These are phyloP conservation scores for Amphiura filiformis DNA, from an alignment of 35 echinoderm and acorn worm species.

Conservation along the genomic window DNA sequence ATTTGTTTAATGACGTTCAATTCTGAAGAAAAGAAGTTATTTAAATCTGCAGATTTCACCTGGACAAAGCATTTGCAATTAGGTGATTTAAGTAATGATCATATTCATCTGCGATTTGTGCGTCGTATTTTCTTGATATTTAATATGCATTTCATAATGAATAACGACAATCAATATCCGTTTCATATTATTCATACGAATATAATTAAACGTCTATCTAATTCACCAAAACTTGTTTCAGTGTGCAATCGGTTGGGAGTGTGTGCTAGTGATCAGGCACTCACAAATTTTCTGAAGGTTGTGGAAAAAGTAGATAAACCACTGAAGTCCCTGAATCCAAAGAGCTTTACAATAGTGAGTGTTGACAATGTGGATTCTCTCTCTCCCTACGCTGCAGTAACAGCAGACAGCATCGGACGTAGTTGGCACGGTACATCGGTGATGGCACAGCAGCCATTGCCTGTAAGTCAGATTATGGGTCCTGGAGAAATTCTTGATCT, in stretches of 20 bases:
- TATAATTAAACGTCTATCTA: conserved; percentile 40
- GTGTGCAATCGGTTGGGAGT: conserved; percentile 42
- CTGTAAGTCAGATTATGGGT: conserved; percentile 15
- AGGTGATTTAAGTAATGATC: background rate
- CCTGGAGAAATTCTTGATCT: background rate
- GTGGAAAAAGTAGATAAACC: conserved; percentile 28
- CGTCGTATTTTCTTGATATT: conserved; percentile 25
- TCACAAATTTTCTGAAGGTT: conserved; percentile 44
- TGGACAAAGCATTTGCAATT: background rate
- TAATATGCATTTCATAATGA: conserved; percentile 28
- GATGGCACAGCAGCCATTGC: conserved; percentile 65
- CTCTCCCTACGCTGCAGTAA: conserved; percentile 34
- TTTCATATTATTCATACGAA: conserved; percentile 49
- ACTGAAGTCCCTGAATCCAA: conserved; percentile 19
- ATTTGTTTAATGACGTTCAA: background rate
- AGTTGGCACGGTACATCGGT: conserved; percentile 68
- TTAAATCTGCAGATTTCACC: background rate
- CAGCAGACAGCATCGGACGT: conserved; percentile 29
- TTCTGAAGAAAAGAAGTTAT: background rate
- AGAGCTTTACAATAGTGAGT: conserved; percentile 31
- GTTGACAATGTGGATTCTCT: conserved; percentile 55
- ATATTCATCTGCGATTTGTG: background rate
- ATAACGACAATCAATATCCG: conserved; percentile 38
- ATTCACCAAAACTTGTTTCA: conserved; percentile 44
- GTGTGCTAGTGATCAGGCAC: conserved; percentile 17